Conservation (phyloP, 2,113 vertebrate species). For the Carettochelys insculpta region DNA sequence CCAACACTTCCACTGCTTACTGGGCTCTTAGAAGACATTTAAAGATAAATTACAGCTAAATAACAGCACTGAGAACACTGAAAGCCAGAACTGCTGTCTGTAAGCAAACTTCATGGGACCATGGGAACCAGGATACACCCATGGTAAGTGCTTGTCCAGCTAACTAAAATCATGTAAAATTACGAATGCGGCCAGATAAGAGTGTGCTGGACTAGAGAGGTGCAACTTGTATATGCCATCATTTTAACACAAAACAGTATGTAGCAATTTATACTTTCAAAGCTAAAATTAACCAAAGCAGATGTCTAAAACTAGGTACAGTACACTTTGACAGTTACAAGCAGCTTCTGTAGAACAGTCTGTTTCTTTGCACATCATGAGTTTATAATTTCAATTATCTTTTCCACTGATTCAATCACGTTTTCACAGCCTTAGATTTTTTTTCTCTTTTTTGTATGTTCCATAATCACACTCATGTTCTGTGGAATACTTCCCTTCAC, state of each 20-base stretch:
- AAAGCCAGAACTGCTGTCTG: too few species aligned
- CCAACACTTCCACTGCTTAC: too few species aligned
- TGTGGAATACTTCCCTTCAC: background rate
- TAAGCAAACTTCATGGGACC: too few species aligned
- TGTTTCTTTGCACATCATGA: background rate
- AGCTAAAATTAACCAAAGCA: background rate
- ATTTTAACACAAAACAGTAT: background rate
- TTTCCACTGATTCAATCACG: background rate
- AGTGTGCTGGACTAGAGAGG: too few species aligned
- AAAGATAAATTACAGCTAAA: too few species aligned
- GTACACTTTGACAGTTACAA: background rate
- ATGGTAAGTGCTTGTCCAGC: too few species aligned
- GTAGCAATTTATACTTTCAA: background rate
- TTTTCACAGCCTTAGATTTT: background rate
- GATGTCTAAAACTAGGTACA: background rate
- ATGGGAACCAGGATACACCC: too few species aligned
- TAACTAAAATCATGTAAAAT: too few species aligned
- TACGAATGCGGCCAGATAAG: too few species aligned
- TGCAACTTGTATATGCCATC: background rate
- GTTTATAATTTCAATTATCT: background rate
- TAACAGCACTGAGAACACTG: too few species aligned
- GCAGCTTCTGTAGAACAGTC: background rate
- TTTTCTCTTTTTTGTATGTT: background rate
- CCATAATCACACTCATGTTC: background rate
- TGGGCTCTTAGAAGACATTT: too few species aligned